Evolutionary conservation across 35 echinoderm and acorn worm genomes (phyloP).

Genomic region (Acanthaster planci): DNA sequence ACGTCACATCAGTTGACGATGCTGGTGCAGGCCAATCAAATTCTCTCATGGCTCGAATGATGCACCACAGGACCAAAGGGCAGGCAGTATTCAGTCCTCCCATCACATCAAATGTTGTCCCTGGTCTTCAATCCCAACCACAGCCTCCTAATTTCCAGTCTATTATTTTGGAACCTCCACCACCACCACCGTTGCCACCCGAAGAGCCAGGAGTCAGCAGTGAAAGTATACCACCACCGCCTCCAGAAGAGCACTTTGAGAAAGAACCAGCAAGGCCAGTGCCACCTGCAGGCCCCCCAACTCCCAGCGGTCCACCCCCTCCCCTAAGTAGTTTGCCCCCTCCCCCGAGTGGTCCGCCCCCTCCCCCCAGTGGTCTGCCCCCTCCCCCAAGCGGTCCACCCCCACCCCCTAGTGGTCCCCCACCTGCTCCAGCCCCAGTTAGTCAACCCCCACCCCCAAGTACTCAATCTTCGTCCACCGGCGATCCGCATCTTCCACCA

Average conservation of each 20-base stretch:
- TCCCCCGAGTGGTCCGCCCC: background rate
- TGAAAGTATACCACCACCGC: background rate
- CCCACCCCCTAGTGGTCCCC: slow-evolving; percentile 23
- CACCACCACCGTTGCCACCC: slow-evolving; percentile 13
- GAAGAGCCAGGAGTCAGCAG: background rate
- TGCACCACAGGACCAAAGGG: background rate
- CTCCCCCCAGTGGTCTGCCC: background rate
- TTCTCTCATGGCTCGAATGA: slow-evolving; percentile 17
- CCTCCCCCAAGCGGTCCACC: slow-evolving; percentile 25
- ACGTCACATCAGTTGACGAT: too few species aligned
- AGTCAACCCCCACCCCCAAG: slow-evolving; percentile 35
- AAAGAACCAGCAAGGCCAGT: background rate
- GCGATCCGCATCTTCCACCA: too few species aligned
- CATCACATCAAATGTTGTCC: background rate
- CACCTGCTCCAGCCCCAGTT: slow-evolving; percentile 2
- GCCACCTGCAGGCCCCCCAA: background rate
- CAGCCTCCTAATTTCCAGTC: background rate
- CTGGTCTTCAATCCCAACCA: background rate
- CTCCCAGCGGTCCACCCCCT: background rate
- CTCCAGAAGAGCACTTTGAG: background rate
- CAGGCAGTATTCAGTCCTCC: background rate
- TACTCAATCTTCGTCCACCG: too few species aligned
- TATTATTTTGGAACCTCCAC: slow-evolving; percentile 10
- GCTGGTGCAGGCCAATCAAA: background rate
- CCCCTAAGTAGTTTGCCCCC: background rate